These are phyloP conservation scores for Theropithecus gelada DNA, from an alignment of 2,113 vertebrate genomes.

Conservation along the genomic window DNA sequence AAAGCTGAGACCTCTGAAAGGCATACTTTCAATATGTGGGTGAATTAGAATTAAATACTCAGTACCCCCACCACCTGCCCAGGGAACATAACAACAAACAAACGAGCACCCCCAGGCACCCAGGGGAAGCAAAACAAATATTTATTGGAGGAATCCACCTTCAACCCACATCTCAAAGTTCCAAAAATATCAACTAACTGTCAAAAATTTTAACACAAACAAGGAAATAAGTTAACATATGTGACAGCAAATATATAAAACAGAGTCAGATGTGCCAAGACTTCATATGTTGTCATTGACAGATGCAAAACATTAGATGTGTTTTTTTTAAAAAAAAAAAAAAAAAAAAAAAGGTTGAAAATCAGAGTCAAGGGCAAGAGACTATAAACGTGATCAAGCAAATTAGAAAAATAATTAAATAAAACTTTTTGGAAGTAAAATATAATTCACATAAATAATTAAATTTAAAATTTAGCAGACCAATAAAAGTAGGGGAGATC, in stretches of 20 bases:
- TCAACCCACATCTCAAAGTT: not conserved
- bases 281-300: not conserved
- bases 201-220: not conserved
- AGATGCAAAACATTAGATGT: not conserved
- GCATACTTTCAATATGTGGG: fast-evolving
- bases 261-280: not conserved
- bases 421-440: not conserved
- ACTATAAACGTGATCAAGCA: not conserved
- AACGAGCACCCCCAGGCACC: not conserved
- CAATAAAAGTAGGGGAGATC: not conserved
- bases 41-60: not conserved
- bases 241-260: not conserved
- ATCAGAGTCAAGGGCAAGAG: not conserved
- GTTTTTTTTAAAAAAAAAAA: not conserved
- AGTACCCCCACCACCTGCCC: too few relatives aligned
- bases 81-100: not conserved
- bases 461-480: not conserved
- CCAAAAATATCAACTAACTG: not conserved
- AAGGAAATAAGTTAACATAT: not conserved
- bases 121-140: not conserved
- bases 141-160: not conserved
- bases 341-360: not conserved
- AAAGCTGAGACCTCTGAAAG: not conserved
- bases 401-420: not conserved
- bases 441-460: not conserved